phyloP scores from a whole-genome alignment of 1,140 invertebrate species.

The Limonius californicus region DNA sequence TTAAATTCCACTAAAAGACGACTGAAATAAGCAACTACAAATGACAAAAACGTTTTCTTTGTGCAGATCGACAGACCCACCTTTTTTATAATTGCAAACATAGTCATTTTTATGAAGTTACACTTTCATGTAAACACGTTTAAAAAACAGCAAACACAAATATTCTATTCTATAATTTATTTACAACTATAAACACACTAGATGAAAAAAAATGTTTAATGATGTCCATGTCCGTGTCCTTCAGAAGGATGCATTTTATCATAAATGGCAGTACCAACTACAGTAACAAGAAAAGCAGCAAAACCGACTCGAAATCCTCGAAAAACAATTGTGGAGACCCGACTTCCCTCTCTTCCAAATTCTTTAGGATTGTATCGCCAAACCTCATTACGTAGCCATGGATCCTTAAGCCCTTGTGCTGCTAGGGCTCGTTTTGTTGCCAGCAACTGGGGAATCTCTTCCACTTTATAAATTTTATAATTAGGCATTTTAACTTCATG shows the following conservation, averaged over 20 bases:
- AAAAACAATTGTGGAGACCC: conserved; percentile 45
- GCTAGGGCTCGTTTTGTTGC: conserved; percentile 60
- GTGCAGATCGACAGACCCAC: too few species aligned
- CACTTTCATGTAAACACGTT: too few species aligned
- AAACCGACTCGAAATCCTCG: conserved; percentile 62
- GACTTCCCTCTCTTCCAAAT: conserved; percentile 46
- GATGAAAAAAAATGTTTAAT: conserved; percentile 19
- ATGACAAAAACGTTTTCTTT: too few species aligned
- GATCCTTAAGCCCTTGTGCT: conserved; percentile 70
- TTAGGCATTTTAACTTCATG: conserved; percentile 59
- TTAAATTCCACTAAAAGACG: too few species aligned
- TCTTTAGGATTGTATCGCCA: conserved; percentile 64
- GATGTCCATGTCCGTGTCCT: conserved; percentile 45
- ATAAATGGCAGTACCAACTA: conserved; percentile 50
- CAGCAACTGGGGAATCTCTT: conserved; percentile 61
- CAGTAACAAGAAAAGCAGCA: conserved; percentile 59
- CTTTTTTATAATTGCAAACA: too few species aligned
- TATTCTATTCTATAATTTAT: background rate
- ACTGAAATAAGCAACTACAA: too few species aligned
- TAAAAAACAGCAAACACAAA: too few species aligned
- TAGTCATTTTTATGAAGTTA: too few species aligned
- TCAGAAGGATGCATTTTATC: conserved; percentile 53
- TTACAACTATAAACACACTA: background rate
- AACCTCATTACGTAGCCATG: conserved; percentile 81
- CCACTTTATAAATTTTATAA: conserved; percentile 67